Conservation (phyloP, 2,888 invertebrate species). For the Phalangium opilio region DNA sequence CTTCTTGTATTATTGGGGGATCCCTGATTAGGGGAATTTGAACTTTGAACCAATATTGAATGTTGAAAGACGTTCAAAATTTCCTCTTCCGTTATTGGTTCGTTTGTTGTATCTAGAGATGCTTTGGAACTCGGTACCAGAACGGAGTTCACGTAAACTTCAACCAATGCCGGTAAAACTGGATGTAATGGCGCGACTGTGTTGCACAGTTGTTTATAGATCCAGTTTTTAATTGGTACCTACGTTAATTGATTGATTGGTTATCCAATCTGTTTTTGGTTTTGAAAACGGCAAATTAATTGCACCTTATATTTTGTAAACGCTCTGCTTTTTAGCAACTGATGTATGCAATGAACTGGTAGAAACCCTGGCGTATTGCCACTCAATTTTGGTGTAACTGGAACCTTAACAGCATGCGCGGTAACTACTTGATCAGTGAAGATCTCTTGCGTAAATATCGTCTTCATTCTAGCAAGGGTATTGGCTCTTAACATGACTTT, state of each 20-base stretch:
- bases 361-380: conserved; percentile 78
- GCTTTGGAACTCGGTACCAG: conserved; percentile 41
- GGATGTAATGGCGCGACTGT: conserved; percentile 83
- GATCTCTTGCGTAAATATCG: conserved; percentile 88
- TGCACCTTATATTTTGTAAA: conserved; percentile 84
- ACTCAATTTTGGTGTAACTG: conserved; percentile 75
- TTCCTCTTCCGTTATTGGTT: conserved; percentile 78
- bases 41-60: conserved; percentile 22
- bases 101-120: conserved; percentile 63
- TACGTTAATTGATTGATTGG: no score
- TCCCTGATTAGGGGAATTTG: background rate
- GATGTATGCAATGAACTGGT: conserved; percentile 92
- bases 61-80: conserved; percentile 41
- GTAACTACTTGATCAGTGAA: conserved; percentile 95
- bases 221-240: conserved; percentile 47
- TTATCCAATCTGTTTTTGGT: no score
- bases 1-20: background rate
- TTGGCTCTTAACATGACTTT: conserved; percentile 75
- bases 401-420: conserved; percentile 86
- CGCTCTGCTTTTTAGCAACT: conserved; percentile 77
- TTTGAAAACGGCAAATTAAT: no score
- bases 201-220: conserved; percentile 78
- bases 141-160: conserved; percentile 86
- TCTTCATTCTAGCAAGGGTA: conserved; percentile 72
- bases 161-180: conserved; percentile 77